Conservation (phyloP, 1,140 invertebrate species). For the Heliconius hermathena region DNA sequence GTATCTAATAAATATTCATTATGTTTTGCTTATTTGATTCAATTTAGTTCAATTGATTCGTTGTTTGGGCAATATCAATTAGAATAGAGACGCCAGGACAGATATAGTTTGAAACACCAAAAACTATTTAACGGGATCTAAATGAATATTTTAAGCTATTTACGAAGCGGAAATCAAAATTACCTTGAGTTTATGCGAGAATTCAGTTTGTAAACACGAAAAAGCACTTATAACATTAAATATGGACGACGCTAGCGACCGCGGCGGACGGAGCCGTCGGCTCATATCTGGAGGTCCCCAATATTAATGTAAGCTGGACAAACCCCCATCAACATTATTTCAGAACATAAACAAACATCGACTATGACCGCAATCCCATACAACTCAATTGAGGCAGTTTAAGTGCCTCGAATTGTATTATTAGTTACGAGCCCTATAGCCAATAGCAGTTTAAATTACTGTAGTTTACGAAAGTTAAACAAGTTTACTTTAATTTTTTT, state of each 20-base stretch:
- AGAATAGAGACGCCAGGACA: not conserved
- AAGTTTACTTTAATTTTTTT: not conserved
- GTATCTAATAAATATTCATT: not conserved
- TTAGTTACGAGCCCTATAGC: conserved; percentile 20
- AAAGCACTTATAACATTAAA: too few species aligned
- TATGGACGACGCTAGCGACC: too few species aligned
- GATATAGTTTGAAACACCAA: not conserved
- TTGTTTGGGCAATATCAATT: not conserved
- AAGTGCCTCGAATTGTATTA: conserved; percentile 19
- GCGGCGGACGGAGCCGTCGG: too few species aligned
- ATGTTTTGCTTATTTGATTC: not conserved
- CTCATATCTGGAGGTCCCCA: too few species aligned
- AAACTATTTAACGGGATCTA: conserved; percentile 6
- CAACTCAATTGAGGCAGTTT: conserved; percentile 13
- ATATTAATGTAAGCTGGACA: too few species aligned
- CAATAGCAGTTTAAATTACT: conserved; percentile 7
- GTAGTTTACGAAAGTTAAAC: conserved; percentile 12
- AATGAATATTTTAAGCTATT: too few species aligned
- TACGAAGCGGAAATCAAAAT: too few species aligned
- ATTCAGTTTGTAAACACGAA: too few species aligned
- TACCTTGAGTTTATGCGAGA: too few species aligned
- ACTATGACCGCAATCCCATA: not conserved
- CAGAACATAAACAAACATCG: too few species aligned
- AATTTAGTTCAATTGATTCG: not conserved
- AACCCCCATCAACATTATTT: too few species aligned